Percentiles rank a stretch among this genome's conserved stretches.
Conservation (phyloP, 2,797 vertebrate genomes). For the Gypaetus barbatus region DNA sequence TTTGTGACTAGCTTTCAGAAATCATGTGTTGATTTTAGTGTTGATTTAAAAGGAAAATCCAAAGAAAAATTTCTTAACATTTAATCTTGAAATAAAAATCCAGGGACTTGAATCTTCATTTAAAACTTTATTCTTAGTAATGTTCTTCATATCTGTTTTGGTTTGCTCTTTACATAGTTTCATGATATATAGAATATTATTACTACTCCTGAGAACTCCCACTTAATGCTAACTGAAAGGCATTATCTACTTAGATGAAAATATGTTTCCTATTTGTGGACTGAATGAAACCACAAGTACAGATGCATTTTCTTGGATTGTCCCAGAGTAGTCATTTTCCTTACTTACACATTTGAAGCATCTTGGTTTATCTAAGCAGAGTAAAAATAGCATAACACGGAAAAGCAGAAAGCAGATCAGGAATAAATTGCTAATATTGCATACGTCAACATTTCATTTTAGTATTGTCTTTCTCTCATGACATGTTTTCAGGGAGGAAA, state of each 20-base stretch:
- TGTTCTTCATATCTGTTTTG: neutral
- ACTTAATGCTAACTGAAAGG: neutral
- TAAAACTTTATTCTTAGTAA: neutral
- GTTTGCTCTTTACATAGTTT: neutral
- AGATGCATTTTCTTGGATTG: neutral
- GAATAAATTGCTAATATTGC: neutral
- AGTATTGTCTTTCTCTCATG: neutral
- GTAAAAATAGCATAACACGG: neutral
- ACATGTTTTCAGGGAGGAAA: neutral
- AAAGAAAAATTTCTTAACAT: neutral
- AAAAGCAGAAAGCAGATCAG: neutral
- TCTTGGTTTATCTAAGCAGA: neutral
- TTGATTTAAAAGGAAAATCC: neutral
- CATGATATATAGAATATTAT: neutral
- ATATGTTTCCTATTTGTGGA: neutral
- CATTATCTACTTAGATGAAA: neutral
- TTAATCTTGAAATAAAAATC: neutral
- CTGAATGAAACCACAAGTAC: neutral
- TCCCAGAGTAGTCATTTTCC: neutral
- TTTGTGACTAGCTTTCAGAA: neutral
- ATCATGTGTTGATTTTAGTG: neutral
- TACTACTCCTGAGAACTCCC: neutral
- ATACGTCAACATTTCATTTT: neutral
- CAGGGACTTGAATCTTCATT: neutral
- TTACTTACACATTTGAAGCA: neutral